Conservation (phyloP, 92 coral and sea anemone genomes). For the Desmophyllum pertusum region DNA sequence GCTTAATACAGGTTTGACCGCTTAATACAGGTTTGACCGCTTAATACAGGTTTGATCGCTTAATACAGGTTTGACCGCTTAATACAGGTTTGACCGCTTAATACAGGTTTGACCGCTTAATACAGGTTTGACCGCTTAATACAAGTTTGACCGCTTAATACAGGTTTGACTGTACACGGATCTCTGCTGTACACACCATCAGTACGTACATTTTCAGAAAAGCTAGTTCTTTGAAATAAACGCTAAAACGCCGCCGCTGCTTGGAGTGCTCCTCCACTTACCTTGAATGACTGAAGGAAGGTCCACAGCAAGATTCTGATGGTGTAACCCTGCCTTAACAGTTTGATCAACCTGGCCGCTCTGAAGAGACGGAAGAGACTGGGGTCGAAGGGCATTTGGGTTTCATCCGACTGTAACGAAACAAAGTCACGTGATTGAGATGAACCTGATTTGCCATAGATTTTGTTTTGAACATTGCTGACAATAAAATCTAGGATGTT, state of each 20-base stretch:
- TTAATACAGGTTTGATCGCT: too few species aligned
- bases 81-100: too few species aligned
- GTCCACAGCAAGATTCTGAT: slow-evolving; percentile 97
- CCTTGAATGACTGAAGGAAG: slow-evolving; percentile 96
- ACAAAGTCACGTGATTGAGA: background rate
- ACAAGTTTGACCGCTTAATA: too few species aligned
- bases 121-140: too few species aligned
- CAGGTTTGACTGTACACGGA: too few species aligned
- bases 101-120: too few species aligned
- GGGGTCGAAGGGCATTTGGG: slow-evolving; percentile 83
- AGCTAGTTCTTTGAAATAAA: too few species aligned
- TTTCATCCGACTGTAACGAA: background rate
- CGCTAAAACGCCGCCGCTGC: background rate
- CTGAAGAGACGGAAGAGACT: slow-evolving; percentile 96
- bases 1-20: too few species aligned
- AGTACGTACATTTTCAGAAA: too few species aligned
- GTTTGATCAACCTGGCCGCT: slow-evolving; percentile 93
- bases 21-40: too few species aligned
- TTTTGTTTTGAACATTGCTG: background rate
- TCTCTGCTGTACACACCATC: too few species aligned
- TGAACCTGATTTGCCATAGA: background rate
- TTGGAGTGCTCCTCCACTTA: background rate
- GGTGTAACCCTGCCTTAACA: slow-evolving; percentile 92
- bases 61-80: too few species aligned
- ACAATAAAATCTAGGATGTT: background rate